These are phyloP conservation scores for Venusia cambrica DNA, from an alignment of 2,888 invertebrate genomes.

Conservation along the genomic window DNA sequence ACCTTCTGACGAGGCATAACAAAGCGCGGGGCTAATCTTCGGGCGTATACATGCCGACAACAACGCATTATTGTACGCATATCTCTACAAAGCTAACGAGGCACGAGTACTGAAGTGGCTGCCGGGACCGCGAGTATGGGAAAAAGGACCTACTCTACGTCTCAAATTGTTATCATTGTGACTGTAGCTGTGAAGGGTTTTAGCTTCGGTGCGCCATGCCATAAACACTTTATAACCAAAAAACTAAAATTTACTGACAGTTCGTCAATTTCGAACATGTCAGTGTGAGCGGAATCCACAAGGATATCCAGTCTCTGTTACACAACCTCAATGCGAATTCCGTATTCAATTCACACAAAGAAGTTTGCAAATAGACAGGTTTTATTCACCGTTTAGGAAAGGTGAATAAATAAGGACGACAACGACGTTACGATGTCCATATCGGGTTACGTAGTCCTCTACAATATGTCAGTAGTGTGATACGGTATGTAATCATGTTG, in stretches of 20 bases:
- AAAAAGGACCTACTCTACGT: slow-evolving; percentile 21
- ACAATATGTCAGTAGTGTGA: slow-evolving; percentile 55
- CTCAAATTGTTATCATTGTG: slow-evolving; percentile 18
- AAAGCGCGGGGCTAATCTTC: slow-evolving; percentile 50
- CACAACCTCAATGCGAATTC: too few species aligned
- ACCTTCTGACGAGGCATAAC: slow-evolving; percentile 40
- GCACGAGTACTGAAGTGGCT: slow-evolving; percentile 27
- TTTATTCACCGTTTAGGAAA: too few species aligned
- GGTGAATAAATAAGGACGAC: slow-evolving; percentile 28
- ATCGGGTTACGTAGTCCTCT: slow-evolving; percentile 34
- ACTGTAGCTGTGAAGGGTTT: slow-evolving; percentile 13
- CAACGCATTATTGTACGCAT: slow-evolving; percentile 54
- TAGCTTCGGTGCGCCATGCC: too few species aligned
- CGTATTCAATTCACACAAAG: too few species aligned
- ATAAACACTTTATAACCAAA: too few species aligned
- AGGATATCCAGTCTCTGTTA: too few species aligned
- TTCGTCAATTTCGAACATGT: too few species aligned
- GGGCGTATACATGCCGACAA: slow-evolving; percentile 53
- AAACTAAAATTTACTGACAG: too few species aligned
- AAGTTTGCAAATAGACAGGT: too few species aligned
- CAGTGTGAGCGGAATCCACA: too few species aligned
- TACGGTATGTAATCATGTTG: slow-evolving; percentile 60
- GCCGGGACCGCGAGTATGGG: slow-evolving; percentile 21
- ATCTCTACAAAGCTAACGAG: slow-evolving; percentile 36
- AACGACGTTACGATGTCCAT: slow-evolving; percentile 39